phyloP scores from a whole-genome alignment of 2,888 invertebrate species.

The Dolichopus griseipennis region DNA sequence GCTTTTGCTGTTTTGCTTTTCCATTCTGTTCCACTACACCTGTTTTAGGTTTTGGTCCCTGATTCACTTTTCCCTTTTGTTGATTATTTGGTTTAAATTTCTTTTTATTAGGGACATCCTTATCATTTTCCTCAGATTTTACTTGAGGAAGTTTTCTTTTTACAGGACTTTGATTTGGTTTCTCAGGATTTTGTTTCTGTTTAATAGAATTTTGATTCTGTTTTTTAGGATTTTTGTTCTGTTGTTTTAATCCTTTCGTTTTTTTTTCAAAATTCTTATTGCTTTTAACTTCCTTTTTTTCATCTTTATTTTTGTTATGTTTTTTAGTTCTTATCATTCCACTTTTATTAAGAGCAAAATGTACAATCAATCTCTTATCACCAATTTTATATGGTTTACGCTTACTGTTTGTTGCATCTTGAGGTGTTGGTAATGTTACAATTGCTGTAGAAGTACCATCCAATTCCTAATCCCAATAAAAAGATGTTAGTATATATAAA shows the following conservation, averaged over 20 bases:
- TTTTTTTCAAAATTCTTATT: background rate
- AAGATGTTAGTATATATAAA: too few relatives aligned
- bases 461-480: too few relatives aligned
- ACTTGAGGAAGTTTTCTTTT: background rate
- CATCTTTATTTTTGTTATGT: background rate
- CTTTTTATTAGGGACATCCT: background rate
- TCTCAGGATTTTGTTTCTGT: background rate
- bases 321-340: background rate
- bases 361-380: background rate
- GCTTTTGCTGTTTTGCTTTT: too few relatives aligned
- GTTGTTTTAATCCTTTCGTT: background rate
- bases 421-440: constrained; percentile 10
- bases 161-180: too few relatives aligned
- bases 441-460: background rate
- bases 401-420: constrained; percentile 9
- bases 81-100: too few relatives aligned
- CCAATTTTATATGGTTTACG: background rate
- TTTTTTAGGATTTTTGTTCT: background rate
- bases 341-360: background rate
- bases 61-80: too few relatives aligned
- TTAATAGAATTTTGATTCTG: background rate
- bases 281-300: background rate
- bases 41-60: too few relatives aligned
- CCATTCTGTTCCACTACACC: too few relatives aligned
- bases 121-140: background rate